Evolutionary conservation across 2,888 invertebrate species (phyloP).

Genomic region (Synanthedon vespiformis): DNA sequence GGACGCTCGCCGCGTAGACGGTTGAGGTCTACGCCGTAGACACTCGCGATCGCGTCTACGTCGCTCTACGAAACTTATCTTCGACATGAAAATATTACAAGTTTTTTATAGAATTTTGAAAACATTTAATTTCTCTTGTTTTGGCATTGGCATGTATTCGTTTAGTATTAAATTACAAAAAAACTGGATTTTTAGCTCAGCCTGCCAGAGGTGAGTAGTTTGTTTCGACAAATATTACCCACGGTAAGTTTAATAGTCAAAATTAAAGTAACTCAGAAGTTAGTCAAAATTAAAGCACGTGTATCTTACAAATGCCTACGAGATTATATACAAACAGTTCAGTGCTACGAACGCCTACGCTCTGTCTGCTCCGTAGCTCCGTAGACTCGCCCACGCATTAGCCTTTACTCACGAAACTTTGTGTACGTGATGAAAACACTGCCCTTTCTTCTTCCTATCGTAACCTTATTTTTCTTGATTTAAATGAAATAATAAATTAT

Average conservation of each 20-base stretch:
- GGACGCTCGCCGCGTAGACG: conserved; percentile 38
- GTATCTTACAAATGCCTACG: background rate
- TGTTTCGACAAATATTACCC: background rate
- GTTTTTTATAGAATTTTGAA: background rate
- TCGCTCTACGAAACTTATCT: background rate
- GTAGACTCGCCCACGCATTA: conserved; percentile 62
- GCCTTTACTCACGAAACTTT: conserved; percentile 22
- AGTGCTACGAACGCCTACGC: conserved; percentile 56
- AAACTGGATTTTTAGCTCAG: background rate
- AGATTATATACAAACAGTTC: conserved; percentile 29
- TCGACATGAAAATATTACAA: background rate
- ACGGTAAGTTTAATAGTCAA: background rate
- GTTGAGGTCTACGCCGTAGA: conserved; percentile 13
- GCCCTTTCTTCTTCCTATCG: conserved; percentile 1
- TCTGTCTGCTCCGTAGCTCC: conserved; percentile 51
- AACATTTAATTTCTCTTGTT: background rate
- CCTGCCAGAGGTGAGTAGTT: background rate
- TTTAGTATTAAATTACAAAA: background rate
- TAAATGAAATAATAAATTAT: too few relatives aligned
- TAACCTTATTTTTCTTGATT: background rate
- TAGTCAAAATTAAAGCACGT: background rate
- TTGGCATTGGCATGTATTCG: conserved; percentile 1
- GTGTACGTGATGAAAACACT: conserved; percentile 14
- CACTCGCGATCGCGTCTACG: conserved; percentile 8
- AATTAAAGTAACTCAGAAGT: background rate